Percentiles rank a stretch among this genome's conserved stretches.
These are phyloP conservation scores for Drosophila kanekoi DNA, from an alignment of 2,888 invertebrate species.

Conservation along the genomic window DNA sequence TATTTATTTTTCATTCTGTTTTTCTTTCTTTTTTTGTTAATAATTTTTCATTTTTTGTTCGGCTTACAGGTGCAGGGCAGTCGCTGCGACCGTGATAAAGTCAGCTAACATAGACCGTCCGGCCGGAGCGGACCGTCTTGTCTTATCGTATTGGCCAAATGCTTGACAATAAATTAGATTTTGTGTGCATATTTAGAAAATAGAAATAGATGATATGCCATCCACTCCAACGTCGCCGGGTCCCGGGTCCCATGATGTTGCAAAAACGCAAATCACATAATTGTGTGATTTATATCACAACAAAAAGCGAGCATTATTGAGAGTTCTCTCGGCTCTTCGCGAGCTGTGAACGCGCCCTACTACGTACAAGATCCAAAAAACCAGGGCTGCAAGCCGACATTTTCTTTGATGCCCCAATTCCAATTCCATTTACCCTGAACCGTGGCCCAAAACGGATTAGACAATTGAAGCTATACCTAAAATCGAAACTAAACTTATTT, in stretches of 20 bases:
- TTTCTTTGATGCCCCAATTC: too few relatives aligned
- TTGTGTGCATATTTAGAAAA: constrained; percentile 66
- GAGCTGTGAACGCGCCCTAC: constrained; percentile 19
- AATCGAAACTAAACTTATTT: too few relatives aligned
- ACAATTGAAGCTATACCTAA: too few relatives aligned
- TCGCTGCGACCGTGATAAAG: constrained; percentile 51
- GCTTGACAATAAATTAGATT: constrained; percentile 77
- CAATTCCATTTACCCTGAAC: too few relatives aligned
- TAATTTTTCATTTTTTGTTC: constrained; percentile 31
- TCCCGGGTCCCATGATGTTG: constrained; percentile 54
- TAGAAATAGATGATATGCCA: constrained; percentile 24
- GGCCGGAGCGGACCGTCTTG: constrained; percentile 26
- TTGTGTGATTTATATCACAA: constrained; percentile 68
- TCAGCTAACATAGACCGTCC: constrained; percentile 33
- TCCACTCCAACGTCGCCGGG: constrained; percentile 58
- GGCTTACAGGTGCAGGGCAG: constrained; percentile 60
- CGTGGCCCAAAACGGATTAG: too few relatives aligned
- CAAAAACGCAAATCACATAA: constrained; percentile 41
- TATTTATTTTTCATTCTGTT: too few relatives aligned
- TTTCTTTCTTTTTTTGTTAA: constrained; percentile 13
- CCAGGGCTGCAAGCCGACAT: too few relatives aligned
- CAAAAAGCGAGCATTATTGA: constrained; percentile 6
- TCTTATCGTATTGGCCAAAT: constrained; percentile 67
- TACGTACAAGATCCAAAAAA: too few relatives aligned
- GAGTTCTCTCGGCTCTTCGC: neutral